phyloP scores from a whole-genome alignment of 2,113 vertebrate genomes.

The Lophius piscatorius region DNA sequence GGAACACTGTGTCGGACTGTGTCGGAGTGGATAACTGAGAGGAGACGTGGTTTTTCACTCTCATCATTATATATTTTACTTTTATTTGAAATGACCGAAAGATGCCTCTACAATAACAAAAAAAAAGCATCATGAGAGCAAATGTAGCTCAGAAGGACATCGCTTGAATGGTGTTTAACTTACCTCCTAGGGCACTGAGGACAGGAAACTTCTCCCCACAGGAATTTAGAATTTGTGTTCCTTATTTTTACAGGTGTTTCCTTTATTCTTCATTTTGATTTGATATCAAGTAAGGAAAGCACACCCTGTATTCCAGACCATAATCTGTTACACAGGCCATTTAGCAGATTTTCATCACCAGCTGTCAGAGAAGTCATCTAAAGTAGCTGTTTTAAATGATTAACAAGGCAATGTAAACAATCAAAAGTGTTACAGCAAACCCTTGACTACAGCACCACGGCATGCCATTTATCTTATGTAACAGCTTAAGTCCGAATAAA shows the following conservation, averaged over 20 bases:
- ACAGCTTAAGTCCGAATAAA: conserved; percentile 38
- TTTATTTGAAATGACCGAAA: neutral
- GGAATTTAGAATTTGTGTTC: conserved; percentile 14
- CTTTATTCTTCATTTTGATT: conserved; percentile 2
- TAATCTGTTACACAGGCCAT: conserved; percentile 1
- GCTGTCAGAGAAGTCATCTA: neutral
- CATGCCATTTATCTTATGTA: conserved; percentile 13
- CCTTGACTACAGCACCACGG: neutral
- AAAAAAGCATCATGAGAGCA: neutral
- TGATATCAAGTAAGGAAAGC: conserved; percentile 1
- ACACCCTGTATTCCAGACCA: neutral
- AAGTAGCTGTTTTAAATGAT: conserved; percentile 20
- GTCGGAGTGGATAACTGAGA: too few relatives aligned
- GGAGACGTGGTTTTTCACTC: too few relatives aligned
- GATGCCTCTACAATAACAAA: neutral
- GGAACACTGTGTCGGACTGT: too few relatives aligned
- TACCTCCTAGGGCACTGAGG: neutral
- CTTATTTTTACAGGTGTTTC: conserved; percentile 53
- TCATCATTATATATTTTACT: too few relatives aligned
- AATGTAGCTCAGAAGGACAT: conserved; percentile 6
- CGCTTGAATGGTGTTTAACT: conserved; percentile 12
- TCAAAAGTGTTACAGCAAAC: neutral
- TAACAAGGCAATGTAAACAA: neutral
- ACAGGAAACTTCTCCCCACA: conserved; percentile 40
- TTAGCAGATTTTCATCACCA: conserved; percentile 1